Evolutionary conservation across 1,140 invertebrate species (phyloP), one percentile per base, ranked within the genome.

Genomic region (Bombus superbus): DNA sequence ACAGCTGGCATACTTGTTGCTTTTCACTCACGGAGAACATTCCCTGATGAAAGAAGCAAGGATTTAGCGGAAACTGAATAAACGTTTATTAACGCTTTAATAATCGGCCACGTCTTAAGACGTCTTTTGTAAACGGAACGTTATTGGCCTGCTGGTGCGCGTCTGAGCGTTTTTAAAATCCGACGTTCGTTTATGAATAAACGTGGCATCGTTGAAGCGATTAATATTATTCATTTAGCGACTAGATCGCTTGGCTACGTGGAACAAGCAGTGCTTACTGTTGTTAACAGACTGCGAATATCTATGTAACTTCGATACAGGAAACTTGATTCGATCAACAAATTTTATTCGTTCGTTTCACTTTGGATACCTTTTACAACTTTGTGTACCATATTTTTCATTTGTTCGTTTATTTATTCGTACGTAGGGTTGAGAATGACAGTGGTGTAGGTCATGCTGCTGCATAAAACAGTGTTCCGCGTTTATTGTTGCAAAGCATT

Each of bases 1-100:
- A 90, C 47, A 95, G 90, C 57, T 91, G 79, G 42, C 93, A 62
- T 85, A 93, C 91, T 86, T 93, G 92, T 81, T 91, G 90, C 78
- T 93, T 94, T 22, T 74, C 69, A 8, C 77, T 76, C 38, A 71
- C 15, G 0, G 83, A 79, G 40, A 88, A 78, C 79, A 92, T 89
- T 72, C 68, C 89, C 92, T 94, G 78, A 25, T 28, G 11, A 73
- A 40, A 80, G 2, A 57, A 4, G n/a, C 72, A 42, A 40, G 3
- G 32, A 13, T n/a, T 42, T 10, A 44, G 13, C 5, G 22, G 8
- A 72, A 15, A 2, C n/a, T 0, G 40, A 15, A 40, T 44, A 18
- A n/a, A 72, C 6, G 25, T 42, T 38, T 53, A 53, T 53, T 8
- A 22, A 22, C 47, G 18, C 47, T 53, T 22, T 53, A 53, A 53